Conservation (phyloP, 1,140 invertebrate species). For the Aricia agestis region DNA sequence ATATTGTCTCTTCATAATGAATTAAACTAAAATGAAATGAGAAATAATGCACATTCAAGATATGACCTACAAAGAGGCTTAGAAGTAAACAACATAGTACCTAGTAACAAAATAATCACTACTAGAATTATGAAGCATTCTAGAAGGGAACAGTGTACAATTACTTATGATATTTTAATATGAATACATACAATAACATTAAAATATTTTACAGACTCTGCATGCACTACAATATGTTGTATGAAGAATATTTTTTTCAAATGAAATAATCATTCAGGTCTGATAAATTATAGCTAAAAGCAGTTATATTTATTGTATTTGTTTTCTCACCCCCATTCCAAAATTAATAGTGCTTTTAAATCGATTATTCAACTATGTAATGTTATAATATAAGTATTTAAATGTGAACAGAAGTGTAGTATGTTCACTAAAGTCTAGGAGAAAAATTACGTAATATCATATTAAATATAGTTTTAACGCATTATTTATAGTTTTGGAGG, state of each 20-base stretch:
- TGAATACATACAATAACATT: neutral
- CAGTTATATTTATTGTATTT: slow-evolving; percentile 2
- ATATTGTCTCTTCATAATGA: too few species aligned
- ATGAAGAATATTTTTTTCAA: too few species aligned
- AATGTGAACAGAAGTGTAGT: neutral
- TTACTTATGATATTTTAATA: neutral
- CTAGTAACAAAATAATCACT: neutral
- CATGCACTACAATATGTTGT: neutral
- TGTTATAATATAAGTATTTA: neutral
- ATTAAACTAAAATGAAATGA: too few species aligned
- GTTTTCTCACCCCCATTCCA: slow-evolving; percentile 21
- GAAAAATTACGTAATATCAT: slow-evolving; percentile 39
- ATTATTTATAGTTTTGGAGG: slow-evolving; percentile 39
- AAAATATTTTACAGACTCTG: neutral
- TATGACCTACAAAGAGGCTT: too few species aligned
- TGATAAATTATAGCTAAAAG: neutral
- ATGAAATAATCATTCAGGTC: neutral
- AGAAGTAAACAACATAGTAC: too few species aligned
- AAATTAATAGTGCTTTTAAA: slow-evolving; percentile 1
- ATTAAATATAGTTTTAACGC: slow-evolving; percentile 43
- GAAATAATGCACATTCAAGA: too few species aligned
- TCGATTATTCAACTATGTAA: slow-evolving; percentile 6
- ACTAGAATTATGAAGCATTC: neutral
- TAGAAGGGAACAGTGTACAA: neutral
- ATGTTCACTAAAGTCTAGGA: slow-evolving; percentile 11